Base-by-base conservation (phyloP, 2,797 vertebrate species). In the Enteromius afrohamiltoni region DNA sequence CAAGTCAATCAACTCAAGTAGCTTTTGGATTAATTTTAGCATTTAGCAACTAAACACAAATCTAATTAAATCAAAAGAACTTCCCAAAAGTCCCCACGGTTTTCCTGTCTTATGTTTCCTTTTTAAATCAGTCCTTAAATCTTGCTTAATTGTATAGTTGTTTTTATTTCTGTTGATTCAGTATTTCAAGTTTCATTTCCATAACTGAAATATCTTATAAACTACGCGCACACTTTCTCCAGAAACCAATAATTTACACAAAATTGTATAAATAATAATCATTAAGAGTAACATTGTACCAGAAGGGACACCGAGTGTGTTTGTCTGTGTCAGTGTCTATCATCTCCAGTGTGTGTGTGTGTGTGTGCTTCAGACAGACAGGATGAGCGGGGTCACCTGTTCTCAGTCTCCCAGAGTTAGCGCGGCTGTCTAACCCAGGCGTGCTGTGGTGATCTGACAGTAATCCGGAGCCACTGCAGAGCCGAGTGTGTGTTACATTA, bases 361-460 rank as follows among this genome's bases (percentile, higher is more conserved):
- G 29, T 83, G 85, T 58, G 29, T 58, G 29, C 49, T 60, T 78
- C 34, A 40, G 45, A 77, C 68, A 77, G 71, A 74, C 75, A 73
- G 60, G 65, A 85, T 81, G 69, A 82, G 87, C 89, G 88, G 86
- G 93, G 94, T 95, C 93, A 95, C 92, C 93, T 94, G 93, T 92
- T 91, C 84, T 91, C 90, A 87, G 92, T 93, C 93, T 93, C 93
- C 93, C 85, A 88, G 94, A 92, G 95, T 95, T 95, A 95, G 93
- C 95, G 90, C 91, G 79, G 86, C 94, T 96, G 95, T 95, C 95
- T 95, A 94, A 95, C 93, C 89, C 92, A 94, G 93, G 94, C 92
- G 91, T 93, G 93, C 93, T 93, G 93, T 87, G 90, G 92, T 85
- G 90, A 90, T 90, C 89, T 92, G 92, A 92, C 93, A 93, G 87